Evolutionary conservation across 2,888 invertebrate species (phyloP).

Genomic region (Ramazzottius varieornatus): DNA sequence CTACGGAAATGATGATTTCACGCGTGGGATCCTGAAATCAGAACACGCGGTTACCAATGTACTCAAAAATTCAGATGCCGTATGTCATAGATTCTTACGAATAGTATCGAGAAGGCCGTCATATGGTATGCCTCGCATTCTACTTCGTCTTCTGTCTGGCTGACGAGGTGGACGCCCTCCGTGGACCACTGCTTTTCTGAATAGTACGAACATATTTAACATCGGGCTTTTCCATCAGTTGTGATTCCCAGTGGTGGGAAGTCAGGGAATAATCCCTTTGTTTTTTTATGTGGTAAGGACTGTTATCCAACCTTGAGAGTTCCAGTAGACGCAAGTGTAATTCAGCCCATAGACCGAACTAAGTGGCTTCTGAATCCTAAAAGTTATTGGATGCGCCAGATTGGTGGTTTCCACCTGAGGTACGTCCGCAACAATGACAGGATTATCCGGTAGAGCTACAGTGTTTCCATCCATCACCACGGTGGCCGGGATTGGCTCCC

Average conservation of each 20-base stretch:
- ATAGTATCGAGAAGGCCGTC: not conserved
- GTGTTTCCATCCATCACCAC: not conserved
- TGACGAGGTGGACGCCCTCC: not conserved
- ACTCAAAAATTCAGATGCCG: too few relatives aligned
- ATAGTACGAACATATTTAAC: too few relatives aligned
- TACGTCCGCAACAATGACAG: not conserved
- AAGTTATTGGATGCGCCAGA: not conserved
- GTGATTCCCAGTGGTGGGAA: too few relatives aligned
- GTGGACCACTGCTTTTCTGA: not conserved
- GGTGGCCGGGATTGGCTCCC: not conserved
- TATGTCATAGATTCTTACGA: not conserved
- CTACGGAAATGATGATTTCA: conserved; percentile 9
- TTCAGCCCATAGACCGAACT: not conserved
- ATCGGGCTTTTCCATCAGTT: too few relatives aligned
- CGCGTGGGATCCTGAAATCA: conserved; percentile 16
- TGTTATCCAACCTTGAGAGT: not conserved
- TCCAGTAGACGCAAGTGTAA: not conserved
- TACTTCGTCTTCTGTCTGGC: not conserved
- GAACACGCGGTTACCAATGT: not conserved
- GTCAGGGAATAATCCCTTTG: too few relatives aligned
- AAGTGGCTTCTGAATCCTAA: not conserved
- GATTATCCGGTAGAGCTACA: not conserved
- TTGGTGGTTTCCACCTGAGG: not conserved
- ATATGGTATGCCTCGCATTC: not conserved
- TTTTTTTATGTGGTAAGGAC: too few relatives aligned